Conservation (phyloP, 1,140 invertebrate species). For the Mercenaria mercenaria region DNA sequence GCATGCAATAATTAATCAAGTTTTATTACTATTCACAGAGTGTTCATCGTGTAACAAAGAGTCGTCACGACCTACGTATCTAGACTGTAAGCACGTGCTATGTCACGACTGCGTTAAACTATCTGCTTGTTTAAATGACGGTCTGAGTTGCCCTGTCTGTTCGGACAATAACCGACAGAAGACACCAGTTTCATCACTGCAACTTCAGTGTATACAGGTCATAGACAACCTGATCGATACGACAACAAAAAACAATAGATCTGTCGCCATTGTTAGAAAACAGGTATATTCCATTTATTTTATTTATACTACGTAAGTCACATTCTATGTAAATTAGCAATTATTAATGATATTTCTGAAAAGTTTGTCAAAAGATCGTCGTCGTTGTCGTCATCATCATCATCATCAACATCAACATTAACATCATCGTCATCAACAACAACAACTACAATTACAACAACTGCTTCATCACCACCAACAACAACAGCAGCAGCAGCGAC, state of each 20-base stretch:
- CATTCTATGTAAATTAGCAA: not conserved
- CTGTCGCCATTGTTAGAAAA: not conserved
- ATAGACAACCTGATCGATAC: not conserved
- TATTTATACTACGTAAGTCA: not conserved
- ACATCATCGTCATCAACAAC: too few species aligned
- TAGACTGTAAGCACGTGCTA: constrained; percentile 53
- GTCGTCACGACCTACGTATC: constrained; percentile 2
- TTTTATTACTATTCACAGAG: not conserved
- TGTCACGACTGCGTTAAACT: constrained; percentile 6
- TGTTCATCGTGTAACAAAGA: constrained; percentile 43
- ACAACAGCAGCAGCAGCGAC: too few species aligned
- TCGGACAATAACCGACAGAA: not conserved
- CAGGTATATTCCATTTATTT: constrained; percentile 1
- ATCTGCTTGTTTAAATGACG: not conserved
- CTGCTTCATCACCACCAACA: too few species aligned
- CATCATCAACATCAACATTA: not conserved
- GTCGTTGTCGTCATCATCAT: not conserved
- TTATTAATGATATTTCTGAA: not conserved
- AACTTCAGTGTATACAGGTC: constrained; percentile 21
- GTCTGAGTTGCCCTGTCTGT: constrained; percentile 7
- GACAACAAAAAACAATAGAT: not conserved
- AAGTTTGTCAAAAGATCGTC: not conserved
- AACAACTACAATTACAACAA: too few species aligned
- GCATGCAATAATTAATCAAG: too few species aligned
- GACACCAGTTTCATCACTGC: constrained; percentile 25